Base-by-base conservation (phyloP, 2,888 invertebrate species). In the Pristionchus mayeri region DNA sequence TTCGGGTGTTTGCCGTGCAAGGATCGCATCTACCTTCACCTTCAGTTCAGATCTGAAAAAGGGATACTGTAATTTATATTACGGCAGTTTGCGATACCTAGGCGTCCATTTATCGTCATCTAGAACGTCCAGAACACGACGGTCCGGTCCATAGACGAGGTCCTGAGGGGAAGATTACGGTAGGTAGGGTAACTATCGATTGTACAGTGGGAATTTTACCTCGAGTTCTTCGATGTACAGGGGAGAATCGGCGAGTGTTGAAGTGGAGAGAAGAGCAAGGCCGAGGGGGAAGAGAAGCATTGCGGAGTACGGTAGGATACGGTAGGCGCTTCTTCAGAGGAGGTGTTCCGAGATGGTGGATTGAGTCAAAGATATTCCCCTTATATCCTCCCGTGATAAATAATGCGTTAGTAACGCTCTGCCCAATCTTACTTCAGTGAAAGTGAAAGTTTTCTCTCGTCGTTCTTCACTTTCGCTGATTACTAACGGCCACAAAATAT, bases 91-190 rank as follows among this genome's bases (percentile, higher is more conserved):
- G 24, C 11, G 4, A 2, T 71, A 71, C 71, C 71, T 71, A 3
- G 71, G 37, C 0, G 71, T 71, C 6, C 16, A 71, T 1, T 44
- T 40, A 40, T 71, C 71, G 16, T 71, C 71, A 9, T 71, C 71
- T n/a, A 71, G 27, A 24, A 9, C 40, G 18, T 71, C 71, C n/a
- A 71, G 11, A 40, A 71, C n/a, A 13, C 18, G 40, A n/a, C 40
- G 40, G 18, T 71, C 71, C 11, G 40, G 24, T 7, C 71, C 71
- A 3, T 40, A n/a, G 30, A 71, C 71, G 40, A 71, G 40, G 37
- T 71, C 71, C 71, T 71, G 71, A n/a, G n/a, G 0, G 67, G 67
- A 71, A 44, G 40, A 71, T 24, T 71, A 71, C 40, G 40, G 71
- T 71, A 71, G n/a, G 3, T 13, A 2, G 24, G 1, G 30, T 63